phyloP scores from a whole-genome alignment of 2,888 invertebrate genomes.

The Alentia gelatinosa region DNA sequence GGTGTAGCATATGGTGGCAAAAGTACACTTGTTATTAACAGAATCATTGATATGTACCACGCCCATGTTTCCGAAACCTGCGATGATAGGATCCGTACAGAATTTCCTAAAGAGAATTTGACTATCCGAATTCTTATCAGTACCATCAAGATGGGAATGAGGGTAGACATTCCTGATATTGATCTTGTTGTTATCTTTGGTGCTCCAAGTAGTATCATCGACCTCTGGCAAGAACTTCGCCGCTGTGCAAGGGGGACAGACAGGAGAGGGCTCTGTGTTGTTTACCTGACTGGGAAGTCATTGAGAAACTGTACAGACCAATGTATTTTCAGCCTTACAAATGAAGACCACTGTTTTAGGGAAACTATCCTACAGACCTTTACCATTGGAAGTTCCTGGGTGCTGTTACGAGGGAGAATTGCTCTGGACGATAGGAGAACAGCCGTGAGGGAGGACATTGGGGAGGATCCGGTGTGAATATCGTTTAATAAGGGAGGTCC shows the following conservation, averaged over 20 bases:
- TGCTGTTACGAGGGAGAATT: too few relatives aligned
- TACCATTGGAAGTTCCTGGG: too few relatives aligned
- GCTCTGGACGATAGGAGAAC: too few relatives aligned
- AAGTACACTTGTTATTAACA: not conserved
- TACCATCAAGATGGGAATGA: conserved; percentile 64
- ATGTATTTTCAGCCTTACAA: too few relatives aligned
- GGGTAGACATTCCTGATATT: conserved; percentile 62
- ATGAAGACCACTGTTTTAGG: too few relatives aligned
- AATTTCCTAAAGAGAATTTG: conserved; percentile 44
- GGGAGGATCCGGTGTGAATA: too few relatives aligned
- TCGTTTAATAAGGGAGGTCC: too few relatives aligned
- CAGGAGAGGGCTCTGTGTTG: not conserved
- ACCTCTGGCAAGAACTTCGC: conserved; percentile 63
- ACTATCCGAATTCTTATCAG: conserved; percentile 56
- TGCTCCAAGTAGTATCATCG: conserved; percentile 20
- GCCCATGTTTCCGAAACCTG: not conserved
- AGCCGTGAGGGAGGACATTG: too few relatives aligned
- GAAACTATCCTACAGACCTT: too few relatives aligned
- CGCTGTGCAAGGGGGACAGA: conserved; percentile 27
- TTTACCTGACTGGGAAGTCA: not conserved
- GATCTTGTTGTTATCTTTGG: conserved; percentile 63
- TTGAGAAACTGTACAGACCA: not conserved
- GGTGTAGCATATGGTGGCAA: not conserved
- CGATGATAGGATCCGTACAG: not conserved
- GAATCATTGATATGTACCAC: not conserved